Percentiles rank a stretch among this genome's conserved stretches.
Evolutionary conservation across 2,113 vertebrate genomes (phyloP).

Genomic region (Polypterus senegalus): DNA sequence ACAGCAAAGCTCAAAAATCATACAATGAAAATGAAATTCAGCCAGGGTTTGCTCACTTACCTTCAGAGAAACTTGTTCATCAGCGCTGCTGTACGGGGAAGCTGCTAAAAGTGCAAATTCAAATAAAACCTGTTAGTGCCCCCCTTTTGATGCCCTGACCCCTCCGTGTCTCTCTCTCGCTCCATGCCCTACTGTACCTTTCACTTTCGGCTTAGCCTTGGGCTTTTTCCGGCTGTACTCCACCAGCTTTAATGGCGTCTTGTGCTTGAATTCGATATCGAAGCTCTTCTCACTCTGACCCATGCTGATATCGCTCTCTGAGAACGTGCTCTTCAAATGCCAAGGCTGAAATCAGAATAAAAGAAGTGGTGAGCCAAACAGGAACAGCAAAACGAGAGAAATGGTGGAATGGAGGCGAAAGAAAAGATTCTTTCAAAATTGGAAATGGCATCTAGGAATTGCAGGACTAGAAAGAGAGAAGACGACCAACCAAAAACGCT

Average conservation of each 20-base stretch:
- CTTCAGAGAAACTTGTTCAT: conserved; percentile 3
- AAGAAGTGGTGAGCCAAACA: background rate
- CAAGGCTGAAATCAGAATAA: background rate
- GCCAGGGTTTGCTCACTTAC: background rate
- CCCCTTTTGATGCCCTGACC: no score
- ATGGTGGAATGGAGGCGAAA: no score
- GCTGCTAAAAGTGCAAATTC: no score
- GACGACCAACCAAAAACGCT: no score
- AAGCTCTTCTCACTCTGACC: conserved; percentile 38
- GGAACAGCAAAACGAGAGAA: no score
- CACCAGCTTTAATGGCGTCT: background rate
- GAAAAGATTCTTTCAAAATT: no score
- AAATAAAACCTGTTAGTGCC: no score
- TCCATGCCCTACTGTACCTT: conserved; percentile 30
- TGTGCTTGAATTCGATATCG: conserved; percentile 24
- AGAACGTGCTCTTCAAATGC: conserved; percentile 26
- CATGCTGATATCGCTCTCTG: conserved; percentile 34
- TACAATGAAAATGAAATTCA: no score
- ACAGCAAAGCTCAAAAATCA: no score
- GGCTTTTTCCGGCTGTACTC: conserved; percentile 35
- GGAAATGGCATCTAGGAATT: no score
- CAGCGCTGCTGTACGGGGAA: conserved; percentile 11
- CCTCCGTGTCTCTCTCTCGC: no score
- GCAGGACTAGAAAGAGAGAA: no score
- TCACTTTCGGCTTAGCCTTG: conserved; percentile 30